Percentiles rank a stretch among this genome's conserved stretches.
Evolutionary conservation across 1,140 invertebrate species (phyloP).

Genomic region (Nasonia vitripennis): DNA sequence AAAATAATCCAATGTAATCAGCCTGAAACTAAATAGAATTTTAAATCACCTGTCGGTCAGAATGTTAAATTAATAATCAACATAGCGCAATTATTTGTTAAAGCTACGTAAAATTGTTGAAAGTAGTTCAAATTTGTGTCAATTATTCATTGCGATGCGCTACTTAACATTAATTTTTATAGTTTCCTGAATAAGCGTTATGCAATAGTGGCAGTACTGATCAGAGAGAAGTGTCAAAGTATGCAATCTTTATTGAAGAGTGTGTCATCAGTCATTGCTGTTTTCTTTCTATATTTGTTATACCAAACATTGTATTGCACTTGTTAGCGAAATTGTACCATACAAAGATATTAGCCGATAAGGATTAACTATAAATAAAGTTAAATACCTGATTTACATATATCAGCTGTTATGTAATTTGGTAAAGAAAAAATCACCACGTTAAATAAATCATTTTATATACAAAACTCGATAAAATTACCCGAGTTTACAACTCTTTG

Average conservation of each 20-base stretch:
- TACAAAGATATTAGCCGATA: slow-evolving; percentile 66
- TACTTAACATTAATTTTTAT: slow-evolving; percentile 35
- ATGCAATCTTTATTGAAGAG: slow-evolving; percentile 22
- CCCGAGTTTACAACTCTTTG: slow-evolving; percentile 37
- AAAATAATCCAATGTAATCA: slow-evolving; percentile 7
- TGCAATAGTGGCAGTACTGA: slow-evolving; percentile 21
- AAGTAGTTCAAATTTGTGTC: slow-evolving; percentile 25
- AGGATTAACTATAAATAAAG: slow-evolving; percentile 68
- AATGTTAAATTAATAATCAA: slow-evolving; percentile 20
- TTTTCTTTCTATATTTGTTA: slow-evolving; percentile 56
- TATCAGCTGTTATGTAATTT: slow-evolving; percentile 69
- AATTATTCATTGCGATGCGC: slow-evolving; percentile 33
- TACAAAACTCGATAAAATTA: slow-evolving; percentile 50
- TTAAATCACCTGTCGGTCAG: slow-evolving; percentile 25
- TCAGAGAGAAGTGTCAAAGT: slow-evolving; percentile 26
- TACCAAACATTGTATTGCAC: slow-evolving; percentile 63
- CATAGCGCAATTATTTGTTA: slow-evolving; percentile 38
- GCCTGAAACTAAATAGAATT: slow-evolving; percentile 13
- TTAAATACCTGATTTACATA: slow-evolving; percentile 71
- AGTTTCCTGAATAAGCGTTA: slow-evolving; percentile 18
- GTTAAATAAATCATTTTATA: slow-evolving; percentile 70
- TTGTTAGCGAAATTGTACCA: slow-evolving; percentile 70
- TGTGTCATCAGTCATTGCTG: slow-evolving; percentile 52
- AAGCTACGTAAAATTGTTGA: slow-evolving; percentile 32
- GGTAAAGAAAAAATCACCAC: slow-evolving; percentile 53